phyloP scores from a whole-genome alignment of 2,797 vertebrate genomes.

The Rhinatrema bivittatum region DNA sequence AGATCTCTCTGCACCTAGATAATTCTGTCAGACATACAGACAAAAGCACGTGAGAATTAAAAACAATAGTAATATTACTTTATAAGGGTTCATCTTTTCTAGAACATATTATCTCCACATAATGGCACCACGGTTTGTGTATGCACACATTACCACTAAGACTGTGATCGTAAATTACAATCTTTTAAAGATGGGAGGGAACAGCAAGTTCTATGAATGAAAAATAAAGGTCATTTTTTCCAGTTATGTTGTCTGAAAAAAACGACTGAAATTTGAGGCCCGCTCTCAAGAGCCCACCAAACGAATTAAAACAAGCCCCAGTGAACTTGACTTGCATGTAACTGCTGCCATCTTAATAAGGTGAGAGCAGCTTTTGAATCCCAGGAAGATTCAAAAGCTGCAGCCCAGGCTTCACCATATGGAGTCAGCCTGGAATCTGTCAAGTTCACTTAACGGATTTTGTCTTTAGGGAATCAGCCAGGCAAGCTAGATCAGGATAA shows the following conservation, averaged over 20 bases:
- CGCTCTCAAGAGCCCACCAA: constrained; percentile 29
- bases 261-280: constrained; percentile 19
- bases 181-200: no score
- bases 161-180: no score
- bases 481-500: constrained; percentile 57
- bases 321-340: constrained; percentile 56
- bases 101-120: no score
- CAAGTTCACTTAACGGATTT: constrained; percentile 71
- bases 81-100: no score
- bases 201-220: no score
- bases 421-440: constrained; percentile 73
- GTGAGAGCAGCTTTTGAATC: constrained; percentile 56
- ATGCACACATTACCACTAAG: no score
- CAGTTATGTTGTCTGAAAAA: constrained; percentile 27
- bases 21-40: no score
- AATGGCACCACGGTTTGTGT: no score
- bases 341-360: constrained; percentile 67
- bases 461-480: constrained; percentile 67
- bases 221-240: constrained; percentile 28
- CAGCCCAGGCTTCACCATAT: constrained; percentile 62
- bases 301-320: constrained; percentile 41
- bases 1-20: no score
- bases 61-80: no score
- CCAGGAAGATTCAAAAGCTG: constrained; percentile 41
- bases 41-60: no score